Evolutionary conservation across 2,888 invertebrate species (phyloP).

Genomic region (Notodonta dromedarius): DNA sequence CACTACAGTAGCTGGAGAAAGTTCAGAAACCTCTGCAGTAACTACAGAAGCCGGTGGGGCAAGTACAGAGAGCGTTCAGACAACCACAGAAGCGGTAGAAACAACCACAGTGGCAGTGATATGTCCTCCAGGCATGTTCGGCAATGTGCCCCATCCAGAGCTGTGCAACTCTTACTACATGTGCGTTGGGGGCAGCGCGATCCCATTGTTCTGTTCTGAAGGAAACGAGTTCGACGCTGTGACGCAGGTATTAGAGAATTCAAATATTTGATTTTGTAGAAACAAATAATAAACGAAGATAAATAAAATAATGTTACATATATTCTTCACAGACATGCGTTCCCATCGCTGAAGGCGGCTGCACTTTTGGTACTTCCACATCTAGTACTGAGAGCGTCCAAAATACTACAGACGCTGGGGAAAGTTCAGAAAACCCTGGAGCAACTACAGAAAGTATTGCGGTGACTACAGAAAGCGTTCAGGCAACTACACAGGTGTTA

Average conservation of each 20-base stretch:
- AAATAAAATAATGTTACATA: conserved; percentile 5
- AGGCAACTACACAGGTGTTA: conserved; percentile 8
- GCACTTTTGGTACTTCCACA: conserved; percentile 29
- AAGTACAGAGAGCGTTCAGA: conserved; percentile 1
- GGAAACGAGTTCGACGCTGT: conserved; percentile 20
- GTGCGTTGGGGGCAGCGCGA: conserved; percentile 14
- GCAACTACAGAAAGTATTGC: conserved; percentile 1
- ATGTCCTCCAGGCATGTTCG: conserved; percentile 15
- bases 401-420: conserved; percentile 1
- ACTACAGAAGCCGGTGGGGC: conserved; percentile 2
- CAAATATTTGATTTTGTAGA: too few relatives aligned
- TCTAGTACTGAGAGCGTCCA: background rate
- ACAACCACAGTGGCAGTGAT: conserved; percentile 9
- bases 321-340: conserved; percentile 35
- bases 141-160: conserved; percentile 24
- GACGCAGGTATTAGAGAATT: background rate
- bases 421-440: background rate
- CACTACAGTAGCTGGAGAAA: background rate
- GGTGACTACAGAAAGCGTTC: background rate
- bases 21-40: background rate
- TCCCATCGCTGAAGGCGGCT: conserved; percentile 43
- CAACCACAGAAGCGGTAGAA: conserved; percentile 7
- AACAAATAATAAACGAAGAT: too few relatives aligned
- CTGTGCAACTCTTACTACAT: conserved; percentile 19
- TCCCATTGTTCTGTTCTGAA: conserved; percentile 12